Percentiles rank a stretch among this genome's conserved stretches.
Evolutionary conservation across 2,113 vertebrate species (phyloP).

Genomic region (Numenius arquata): DNA sequence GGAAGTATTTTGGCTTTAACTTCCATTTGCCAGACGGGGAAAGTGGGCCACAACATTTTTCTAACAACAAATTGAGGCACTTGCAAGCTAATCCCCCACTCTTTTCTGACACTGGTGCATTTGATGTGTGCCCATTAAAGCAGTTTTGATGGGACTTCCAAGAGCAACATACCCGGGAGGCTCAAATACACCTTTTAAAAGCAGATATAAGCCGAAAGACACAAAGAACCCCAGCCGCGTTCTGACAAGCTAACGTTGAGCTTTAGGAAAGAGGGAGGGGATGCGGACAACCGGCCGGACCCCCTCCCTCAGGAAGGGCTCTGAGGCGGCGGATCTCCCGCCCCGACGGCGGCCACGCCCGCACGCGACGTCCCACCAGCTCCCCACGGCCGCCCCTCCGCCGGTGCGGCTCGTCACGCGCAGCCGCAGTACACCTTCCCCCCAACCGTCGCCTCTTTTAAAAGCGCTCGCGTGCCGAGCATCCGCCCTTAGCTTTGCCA

Average conservation of each 20-base stretch:
- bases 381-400: rapidly evolving
- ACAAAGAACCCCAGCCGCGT: rapidly evolving
- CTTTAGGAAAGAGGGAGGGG: no score
- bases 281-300: rapidly evolving
- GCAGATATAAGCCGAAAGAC: rapidly evolving
- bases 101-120: rapidly evolving
- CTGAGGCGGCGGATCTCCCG: rapidly evolving
- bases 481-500: rapidly evolving
- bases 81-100: neutral
- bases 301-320: rapidly evolving
- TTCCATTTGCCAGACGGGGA: neutral
- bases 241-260: rapidly evolving
- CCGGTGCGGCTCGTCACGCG: rapidly evolving
- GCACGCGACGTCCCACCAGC: rapidly evolving
- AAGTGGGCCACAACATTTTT: rapidly evolving
- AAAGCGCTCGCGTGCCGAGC: neutral
- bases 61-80: rapidly evolving
- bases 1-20: neutral
- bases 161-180: rapidly evolving
- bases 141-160: neutral
- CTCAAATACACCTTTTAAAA: rapidly evolving
- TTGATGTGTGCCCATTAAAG: no score
- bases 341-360: neutral
- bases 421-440: rapidly evolving
- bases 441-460: neutral